Percentiles rank a stretch among this genome's conserved stretches.
Evolutionary conservation across 2,113 vertebrate genomes (phyloP).

Genomic region (Eolophus roseicapilla): DNA sequence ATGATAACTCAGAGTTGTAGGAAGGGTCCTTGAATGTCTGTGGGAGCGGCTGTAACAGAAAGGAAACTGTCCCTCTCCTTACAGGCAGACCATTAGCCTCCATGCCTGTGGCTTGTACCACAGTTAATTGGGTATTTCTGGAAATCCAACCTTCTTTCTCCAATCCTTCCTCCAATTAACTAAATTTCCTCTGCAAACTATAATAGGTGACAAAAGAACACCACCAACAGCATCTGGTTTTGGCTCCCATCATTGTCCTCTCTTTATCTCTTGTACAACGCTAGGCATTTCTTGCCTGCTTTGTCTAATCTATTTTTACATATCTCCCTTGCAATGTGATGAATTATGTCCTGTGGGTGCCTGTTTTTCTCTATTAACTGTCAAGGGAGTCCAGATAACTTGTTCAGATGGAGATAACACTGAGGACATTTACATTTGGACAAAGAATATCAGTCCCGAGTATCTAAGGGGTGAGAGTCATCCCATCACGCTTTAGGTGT

Average conservation of each 20-base stretch:
- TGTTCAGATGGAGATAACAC: not conserved
- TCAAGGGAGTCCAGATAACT: not conserved
- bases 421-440: not conserved
- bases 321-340: not conserved
- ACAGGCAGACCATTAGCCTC: not conserved
- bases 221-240: not conserved
- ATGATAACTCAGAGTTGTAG: not conserved
- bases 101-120: not conserved
- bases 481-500: not conserved
- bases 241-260: not conserved
- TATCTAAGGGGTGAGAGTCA: not conserved
- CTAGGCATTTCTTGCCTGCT: not conserved
- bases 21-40: not conserved
- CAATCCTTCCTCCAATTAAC: not conserved
- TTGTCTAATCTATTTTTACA: not conserved
- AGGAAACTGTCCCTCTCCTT: not conserved
- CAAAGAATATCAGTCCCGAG: not conserved
- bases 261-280: not conserved
- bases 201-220: not conserved
- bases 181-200: not conserved
- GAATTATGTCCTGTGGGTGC: not conserved
- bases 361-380: not conserved
- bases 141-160: not conserved
- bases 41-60: not conserved
- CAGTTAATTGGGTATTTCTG: not conserved